These are phyloP conservation scores for Chrysomallon squamiferum DNA, from an alignment of 1,140 invertebrate species.

Conservation along the genomic window DNA sequence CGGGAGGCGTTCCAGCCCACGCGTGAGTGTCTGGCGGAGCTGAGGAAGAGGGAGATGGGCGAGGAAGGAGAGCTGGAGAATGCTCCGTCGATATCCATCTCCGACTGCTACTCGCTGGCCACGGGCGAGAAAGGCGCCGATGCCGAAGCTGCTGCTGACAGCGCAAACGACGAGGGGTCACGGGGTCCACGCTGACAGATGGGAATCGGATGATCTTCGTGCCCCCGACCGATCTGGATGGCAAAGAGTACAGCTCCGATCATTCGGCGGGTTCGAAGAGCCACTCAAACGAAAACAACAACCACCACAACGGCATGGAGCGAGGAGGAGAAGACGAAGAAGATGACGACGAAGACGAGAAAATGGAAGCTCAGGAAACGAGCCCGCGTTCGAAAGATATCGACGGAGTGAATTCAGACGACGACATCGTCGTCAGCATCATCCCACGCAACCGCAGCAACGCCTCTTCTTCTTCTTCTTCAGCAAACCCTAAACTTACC, in stretches of 20 bases:
- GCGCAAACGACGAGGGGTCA: constrained; percentile 7
- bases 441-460: too few relatives aligned
- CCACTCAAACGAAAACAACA: too few relatives aligned
- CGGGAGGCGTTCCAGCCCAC: not conserved
- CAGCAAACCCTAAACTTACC: constrained; percentile 8
- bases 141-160: not conserved
- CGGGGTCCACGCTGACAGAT: constrained; percentile 26
- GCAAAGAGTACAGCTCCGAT: constrained; percentile 9
- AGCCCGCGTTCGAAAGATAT: too few relatives aligned
- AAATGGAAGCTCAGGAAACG: too few relatives aligned
- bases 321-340: too few relatives aligned
- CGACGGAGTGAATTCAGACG: too few relatives aligned
- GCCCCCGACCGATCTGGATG: constrained; percentile 21
- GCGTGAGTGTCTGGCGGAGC: too few relatives aligned
- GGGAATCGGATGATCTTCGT: constrained; percentile 42
- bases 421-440: too few relatives aligned
- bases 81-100: constrained; percentile 17
- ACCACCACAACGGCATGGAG: too few relatives aligned
- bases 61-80: not conserved
- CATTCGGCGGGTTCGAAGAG: not conserved
- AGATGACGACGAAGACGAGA: too few relatives aligned
- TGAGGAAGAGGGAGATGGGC: too few relatives aligned
- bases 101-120: constrained; percentile 15
- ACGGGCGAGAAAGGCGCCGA: constrained; percentile 13
- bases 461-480: constrained; percentile 1